Base-by-base conservation (phyloP, 92 coral and sea anemone genomes). In the Epizoanthus ramosus region DNA sequence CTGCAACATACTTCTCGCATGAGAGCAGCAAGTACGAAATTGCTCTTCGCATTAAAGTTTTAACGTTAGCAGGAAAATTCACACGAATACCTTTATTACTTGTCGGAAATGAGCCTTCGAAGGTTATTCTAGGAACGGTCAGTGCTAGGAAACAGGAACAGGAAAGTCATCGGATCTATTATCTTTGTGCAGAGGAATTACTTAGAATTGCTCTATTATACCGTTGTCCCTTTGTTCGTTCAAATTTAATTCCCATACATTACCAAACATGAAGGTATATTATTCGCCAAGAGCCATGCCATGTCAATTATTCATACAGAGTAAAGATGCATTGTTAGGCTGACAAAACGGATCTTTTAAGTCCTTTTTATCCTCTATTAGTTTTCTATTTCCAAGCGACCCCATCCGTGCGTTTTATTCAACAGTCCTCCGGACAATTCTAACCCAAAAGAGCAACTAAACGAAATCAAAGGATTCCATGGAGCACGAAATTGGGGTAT, bases 251-350 rank as follows among this genome's bases (percentile, higher is more conserved):
- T 76, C 81, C 68, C 70, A 76, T 76, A 76, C 81, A 60, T 67
- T 63, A 57, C 60, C 63, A 69, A 56, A 18, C 28, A n/a, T 88
- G 80, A 86, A 91, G 87, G 98, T 91, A 83, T 84, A 73, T 88
- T 92, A 86, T 82, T 88, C 85, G 87, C 80, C 81, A 77, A 76
- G 73, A 83, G 80, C 98, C 98, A 93, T 93, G 98, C 90, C 86
- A 50, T 77, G 91, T 93, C 93, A 93, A 93, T 93, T 90, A 93
- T 93, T 92, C 88, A 92, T 92, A 85, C 94, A 91, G 81, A 77
- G 71, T 50, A 28, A 77, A 60, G 58, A 60, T 41, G 82, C 16
- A 77, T 77, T 77, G 82, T 77, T 77, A 39, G 18, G 47, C 58
- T 41, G 13, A 21, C 37, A 50, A 77, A 61, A 39, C 33, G 71